A percentile compares a stretch with the other conserved stretches of the same genome.
Evolutionary conservation across 2,113 vertebrate species (phyloP).

Genomic region (Tenrec ecaudatus): DNA sequence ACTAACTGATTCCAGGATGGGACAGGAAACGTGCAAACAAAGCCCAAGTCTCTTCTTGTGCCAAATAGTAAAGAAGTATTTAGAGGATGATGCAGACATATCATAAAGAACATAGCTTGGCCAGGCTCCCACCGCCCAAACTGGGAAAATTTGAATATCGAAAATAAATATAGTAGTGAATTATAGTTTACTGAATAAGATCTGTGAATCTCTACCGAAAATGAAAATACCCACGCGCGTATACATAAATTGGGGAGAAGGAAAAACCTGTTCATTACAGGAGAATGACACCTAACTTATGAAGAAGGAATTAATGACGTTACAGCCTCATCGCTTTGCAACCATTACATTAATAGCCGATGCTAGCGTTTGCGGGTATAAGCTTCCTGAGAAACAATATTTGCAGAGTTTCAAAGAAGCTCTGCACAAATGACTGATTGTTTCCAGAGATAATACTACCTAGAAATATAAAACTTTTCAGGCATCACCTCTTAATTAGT

Average conservation of each 20-base stretch:
- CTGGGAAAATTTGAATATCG: background rate
- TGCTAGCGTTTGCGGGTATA: background rate
- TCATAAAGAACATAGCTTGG: too few species aligned
- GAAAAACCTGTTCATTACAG: background rate
- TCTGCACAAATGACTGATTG: constrained; percentile 13
- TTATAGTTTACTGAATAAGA: background rate
- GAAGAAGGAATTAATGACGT: background rate
- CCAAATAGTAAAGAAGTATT: background rate
- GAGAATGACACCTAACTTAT: background rate
- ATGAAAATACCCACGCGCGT: background rate
- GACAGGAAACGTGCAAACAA: background rate
- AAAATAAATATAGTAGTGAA: background rate
- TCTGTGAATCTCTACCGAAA: background rate
- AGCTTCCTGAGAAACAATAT: background rate
- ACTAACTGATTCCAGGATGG: background rate
- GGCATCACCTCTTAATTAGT: background rate
- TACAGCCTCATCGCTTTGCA: background rate
- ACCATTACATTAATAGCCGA: background rate
- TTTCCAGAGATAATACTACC: background rate
- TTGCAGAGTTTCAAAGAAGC: constrained; percentile 27
- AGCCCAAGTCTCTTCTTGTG: background rate
- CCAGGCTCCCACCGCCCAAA: background rate
- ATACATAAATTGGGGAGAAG: background rate
- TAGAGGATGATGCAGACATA: background rate
- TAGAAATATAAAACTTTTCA: background rate